Base-by-base conservation (phyloP, 2,797 vertebrate genomes). In the Sebastes minor region DNA sequence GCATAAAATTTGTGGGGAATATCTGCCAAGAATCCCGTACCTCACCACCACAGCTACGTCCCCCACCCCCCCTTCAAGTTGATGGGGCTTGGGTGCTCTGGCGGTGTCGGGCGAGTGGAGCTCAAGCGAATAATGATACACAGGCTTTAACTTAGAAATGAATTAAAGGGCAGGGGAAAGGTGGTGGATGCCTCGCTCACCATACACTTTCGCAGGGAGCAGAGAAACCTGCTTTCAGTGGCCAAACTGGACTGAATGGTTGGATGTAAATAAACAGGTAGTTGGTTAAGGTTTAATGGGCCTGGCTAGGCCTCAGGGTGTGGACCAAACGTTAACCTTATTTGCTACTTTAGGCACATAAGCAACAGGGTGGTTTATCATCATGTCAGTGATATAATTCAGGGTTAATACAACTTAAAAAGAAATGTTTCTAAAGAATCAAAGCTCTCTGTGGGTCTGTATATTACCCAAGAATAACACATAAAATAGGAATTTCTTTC, bases 1-100 rank as follows among this genome's bases (percentile, higher is more conserved):
- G 95, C 95, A 95, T 94, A 93, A 93, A 90, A 93, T 95, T 94
- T 94, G 93, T 83, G 83, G 90, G 89, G 85, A 91, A 93, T 90
- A 93, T 95, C 91, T 95, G 95, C 94, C 95, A 95, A 95, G 92
- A 94, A 88, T 77, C 85, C 84, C 85, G 84, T 85, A 68, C 84
- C 82, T 85, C 83, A 77, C 84, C 85, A 82, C 86, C 77, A 38
- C 80, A 46, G 61, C 84, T 79, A 57, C 63, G n/a, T 52, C 64
- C 60, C 71, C 76, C 46, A 52, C 62, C 27, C 22, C 18, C 73
- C 69, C 76, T 85, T 74, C 67, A 81, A 86, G 85, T 91, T 91
- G 91, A 93, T 89, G 91, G 88, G 91, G 86, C 88, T 92, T 78
- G 86, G 93, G 91, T 91, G 89, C 90, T 83, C 84, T 86, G 81